Conservation (phyloP, 2,888 invertebrate genomes). For the Cremastobaeus sp. region DNA sequence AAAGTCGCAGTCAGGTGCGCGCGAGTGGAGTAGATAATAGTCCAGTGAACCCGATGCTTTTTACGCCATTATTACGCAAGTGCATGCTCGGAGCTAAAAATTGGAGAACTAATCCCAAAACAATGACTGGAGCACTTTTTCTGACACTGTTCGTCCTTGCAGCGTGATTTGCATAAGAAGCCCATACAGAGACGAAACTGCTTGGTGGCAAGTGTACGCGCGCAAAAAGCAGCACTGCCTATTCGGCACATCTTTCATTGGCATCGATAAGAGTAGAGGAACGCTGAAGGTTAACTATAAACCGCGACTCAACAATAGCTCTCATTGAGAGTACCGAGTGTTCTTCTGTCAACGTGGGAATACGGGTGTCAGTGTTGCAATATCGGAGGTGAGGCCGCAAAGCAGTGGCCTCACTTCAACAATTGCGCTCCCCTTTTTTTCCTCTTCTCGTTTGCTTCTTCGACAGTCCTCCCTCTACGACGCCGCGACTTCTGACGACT, state of each 20-base stretch:
- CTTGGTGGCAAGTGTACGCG: background rate
- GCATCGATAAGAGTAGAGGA: slow-evolving; percentile 28
- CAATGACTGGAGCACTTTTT: too few relatives aligned
- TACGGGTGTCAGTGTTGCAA: slow-evolving; percentile 66
- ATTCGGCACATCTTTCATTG: slow-evolving; percentile 29
- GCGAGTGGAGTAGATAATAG: too few relatives aligned
- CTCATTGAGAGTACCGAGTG: slow-evolving; percentile 66
- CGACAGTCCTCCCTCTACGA: slow-evolving; percentile 53
- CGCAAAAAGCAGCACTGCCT: background rate
- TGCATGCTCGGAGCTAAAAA: too few relatives aligned
- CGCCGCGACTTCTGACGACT: slow-evolving; percentile 38
- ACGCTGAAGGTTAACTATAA: slow-evolving; percentile 57
- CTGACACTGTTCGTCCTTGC: too few relatives aligned
- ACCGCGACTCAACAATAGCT: slow-evolving; percentile 66
- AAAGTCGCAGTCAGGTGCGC: too few relatives aligned
- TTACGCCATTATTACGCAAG: too few relatives aligned
- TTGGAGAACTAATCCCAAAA: too few relatives aligned
- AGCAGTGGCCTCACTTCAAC: slow-evolving; percentile 57
- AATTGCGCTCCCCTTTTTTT: slow-evolving; percentile 61
- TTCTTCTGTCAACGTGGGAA: slow-evolving; percentile 71
- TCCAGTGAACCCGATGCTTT: too few relatives aligned
- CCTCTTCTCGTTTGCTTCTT: slow-evolving; percentile 47
- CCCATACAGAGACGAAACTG: too few relatives aligned
- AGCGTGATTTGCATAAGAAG: too few relatives aligned
- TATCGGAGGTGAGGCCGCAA: slow-evolving; percentile 56